Evolutionary conservation across 37 sponge, comb jelly and placozoan genomes (phyloP), one percentile per base, ranked within the genome.

Genomic region (Aplysina aerophoba): DNA sequence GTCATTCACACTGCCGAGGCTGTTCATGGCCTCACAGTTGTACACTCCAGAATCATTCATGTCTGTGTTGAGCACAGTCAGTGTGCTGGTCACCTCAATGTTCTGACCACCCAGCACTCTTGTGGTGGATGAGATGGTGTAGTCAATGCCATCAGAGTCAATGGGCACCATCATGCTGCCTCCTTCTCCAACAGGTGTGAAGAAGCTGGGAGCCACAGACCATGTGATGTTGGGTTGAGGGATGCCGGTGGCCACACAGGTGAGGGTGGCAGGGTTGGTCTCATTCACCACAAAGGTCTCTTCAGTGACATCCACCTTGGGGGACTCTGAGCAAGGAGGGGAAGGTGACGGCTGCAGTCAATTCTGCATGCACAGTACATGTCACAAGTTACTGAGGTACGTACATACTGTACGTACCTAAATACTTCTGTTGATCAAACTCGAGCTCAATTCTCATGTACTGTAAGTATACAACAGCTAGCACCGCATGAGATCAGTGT

Each of bases 171-270:
- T 31, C 54, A 50, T 41, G 53, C 8, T 44, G 8, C 6, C 50
- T 44, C 50, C 50, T 44, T 8, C 50, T 11, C 50, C 50, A 44
- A 3, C 50, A 44, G 50, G 8, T 8, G 8, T 44, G 50, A 44
- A 44, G 50, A 44, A 44, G 50, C 50, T 44, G 50, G 50, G 50
- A 44, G 50, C 50, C 50, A 44, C n/a, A 1, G 16, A 6, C 73
- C 73, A 71, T 71, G 34, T 71, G 73, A 71, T 71, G 73, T 71
- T 34, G 37, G 73, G 73, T 33, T 28, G 5, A 31, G 73, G 73
- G 21, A 33, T 71, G 21, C 73, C 73, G 4, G 73, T 71, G 20
- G 36, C 13, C n/a, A 21, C 28, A 71, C 73, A 71, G 8, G 73
- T 71, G 20, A 71, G 5, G 37, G 4, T 12, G 12, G 37, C 37